Evolutionary conservation across 1,140 invertebrate species (phyloP).

Genomic region (Araneus ventricosus): DNA sequence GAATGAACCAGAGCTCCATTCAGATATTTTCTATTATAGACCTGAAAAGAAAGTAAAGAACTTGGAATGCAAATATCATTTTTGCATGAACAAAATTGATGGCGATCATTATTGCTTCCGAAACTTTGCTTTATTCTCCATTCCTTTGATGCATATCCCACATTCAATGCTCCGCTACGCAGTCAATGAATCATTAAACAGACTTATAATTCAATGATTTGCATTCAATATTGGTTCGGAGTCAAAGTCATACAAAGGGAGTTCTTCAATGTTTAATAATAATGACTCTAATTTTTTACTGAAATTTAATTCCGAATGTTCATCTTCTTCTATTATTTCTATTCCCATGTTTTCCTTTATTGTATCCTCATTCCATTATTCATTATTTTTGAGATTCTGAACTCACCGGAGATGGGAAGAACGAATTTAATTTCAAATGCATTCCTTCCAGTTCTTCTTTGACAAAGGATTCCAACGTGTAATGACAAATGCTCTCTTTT

Average conservation of each 20-base stretch:
- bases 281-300: conserved; percentile 16
- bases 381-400: conserved; percentile 23
- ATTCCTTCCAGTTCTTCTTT: background rate
- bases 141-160: background rate
- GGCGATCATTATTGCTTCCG: background rate
- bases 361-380: conserved; percentile 38
- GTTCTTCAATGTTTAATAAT: conserved; percentile 43
- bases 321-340: conserved; percentile 25
- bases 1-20: background rate
- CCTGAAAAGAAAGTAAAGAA: background rate
- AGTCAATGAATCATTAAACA: conserved; percentile 32
- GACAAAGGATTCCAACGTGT: conserved; percentile 40
- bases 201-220: conserved; percentile 38
- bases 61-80: background rate
- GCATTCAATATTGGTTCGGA: conserved; percentile 40
- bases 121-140: background rate
- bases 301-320: conserved; percentile 20
- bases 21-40: background rate
- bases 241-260: conserved; percentile 8
- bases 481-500: conserved; percentile 38
- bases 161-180: background rate
- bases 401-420: background rate
- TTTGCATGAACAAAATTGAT: background rate
- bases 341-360: conserved; percentile 16
- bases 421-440: conserved; percentile 66